Evolutionary conservation across 2,797 vertebrate genomes (phyloP), one percentile per base, ranked within the genome.

Genomic region (Gorsachius magnificus): DNA sequence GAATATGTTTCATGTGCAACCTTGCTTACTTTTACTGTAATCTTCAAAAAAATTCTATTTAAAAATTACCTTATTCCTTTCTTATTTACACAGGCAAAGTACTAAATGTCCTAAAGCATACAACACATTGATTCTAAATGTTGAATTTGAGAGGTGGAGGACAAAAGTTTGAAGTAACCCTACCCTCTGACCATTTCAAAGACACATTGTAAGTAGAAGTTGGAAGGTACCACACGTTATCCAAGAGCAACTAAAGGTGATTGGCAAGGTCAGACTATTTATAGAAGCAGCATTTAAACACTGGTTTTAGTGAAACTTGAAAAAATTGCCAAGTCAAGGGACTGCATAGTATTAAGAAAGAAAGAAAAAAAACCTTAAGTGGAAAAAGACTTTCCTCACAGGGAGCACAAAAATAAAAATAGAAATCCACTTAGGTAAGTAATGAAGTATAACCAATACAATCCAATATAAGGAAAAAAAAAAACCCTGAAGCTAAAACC

Each of bases 221-320:
- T 83, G 66, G 93, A 79, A 88, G 60, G 65, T 75, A 63, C 12
- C 65, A 77, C 43, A 20, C 15, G 26, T 80, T 93, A 89, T 84
- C 76, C 78, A 91, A 66, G 63, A 93, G 68, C 45, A 96, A 90
- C 64, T 80, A 54, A 79, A 64, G 35, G 35, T 89, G 93, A 97
- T 83, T 94, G 91, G 53, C 89, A 97, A 97, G 86, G 96, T 96
- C 96, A 96, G 66, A 74, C 22, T 93, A 79, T 97, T 95, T 95
- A 65, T 89, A 83, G 91, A 91, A 87, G 72, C 86, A 95, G n/a
- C 83, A 96, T 95, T 97, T 94, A 95, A 96, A 92, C 13, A 36
- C n/a, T 69, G 56, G 15, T 64, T 96, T 83, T n/a, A 87, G 64
- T 79, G 83, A 95, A 97, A 97, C 81, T 83, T 96, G 58, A 43